Evolutionary conservation across 2,888 invertebrate genomes (phyloP).

Genomic region (Tolmerus cingulatus): DNA sequence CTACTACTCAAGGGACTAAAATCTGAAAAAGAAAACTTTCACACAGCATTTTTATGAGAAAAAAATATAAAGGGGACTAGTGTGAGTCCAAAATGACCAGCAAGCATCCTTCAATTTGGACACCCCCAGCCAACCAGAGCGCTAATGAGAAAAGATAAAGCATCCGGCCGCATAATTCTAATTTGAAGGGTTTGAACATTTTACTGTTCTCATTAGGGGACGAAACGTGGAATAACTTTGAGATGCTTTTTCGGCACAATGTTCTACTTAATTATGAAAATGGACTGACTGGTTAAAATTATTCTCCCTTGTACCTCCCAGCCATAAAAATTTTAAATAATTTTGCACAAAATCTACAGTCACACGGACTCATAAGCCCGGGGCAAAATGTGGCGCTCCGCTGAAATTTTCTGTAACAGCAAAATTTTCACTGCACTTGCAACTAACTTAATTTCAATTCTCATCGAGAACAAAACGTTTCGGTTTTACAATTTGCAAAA

Average conservation of each 20-base stretch:
- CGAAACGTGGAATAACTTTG: not conserved
- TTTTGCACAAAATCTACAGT: not conserved
- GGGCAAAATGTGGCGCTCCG: not conserved
- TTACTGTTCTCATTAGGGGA: not conserved
- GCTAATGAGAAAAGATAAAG: not conserved
- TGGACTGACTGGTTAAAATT: not conserved
- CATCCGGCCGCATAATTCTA: not conserved
- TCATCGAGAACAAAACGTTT: conserved; percentile 8
- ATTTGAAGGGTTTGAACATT: not conserved
- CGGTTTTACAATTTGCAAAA: not conserved
- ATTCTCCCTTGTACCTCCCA: not conserved
- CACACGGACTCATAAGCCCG: not conserved
- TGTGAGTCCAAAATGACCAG: not conserved
- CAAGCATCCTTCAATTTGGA: not conserved
- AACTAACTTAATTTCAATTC: conserved; percentile 9
- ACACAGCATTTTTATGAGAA: not conserved
- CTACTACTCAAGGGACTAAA: not conserved
- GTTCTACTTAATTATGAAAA: not conserved
- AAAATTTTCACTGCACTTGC: not conserved
- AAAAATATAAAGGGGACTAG: not conserved
- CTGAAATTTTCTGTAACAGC: not conserved
- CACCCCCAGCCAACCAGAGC: not conserved
- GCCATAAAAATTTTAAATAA: not conserved
- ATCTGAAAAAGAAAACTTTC: not conserved
- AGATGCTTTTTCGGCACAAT: not conserved